These are phyloP conservation scores for Caretta caretta DNA, from an alignment of 2,113 vertebrate genomes.

Conservation along the genomic window DNA sequence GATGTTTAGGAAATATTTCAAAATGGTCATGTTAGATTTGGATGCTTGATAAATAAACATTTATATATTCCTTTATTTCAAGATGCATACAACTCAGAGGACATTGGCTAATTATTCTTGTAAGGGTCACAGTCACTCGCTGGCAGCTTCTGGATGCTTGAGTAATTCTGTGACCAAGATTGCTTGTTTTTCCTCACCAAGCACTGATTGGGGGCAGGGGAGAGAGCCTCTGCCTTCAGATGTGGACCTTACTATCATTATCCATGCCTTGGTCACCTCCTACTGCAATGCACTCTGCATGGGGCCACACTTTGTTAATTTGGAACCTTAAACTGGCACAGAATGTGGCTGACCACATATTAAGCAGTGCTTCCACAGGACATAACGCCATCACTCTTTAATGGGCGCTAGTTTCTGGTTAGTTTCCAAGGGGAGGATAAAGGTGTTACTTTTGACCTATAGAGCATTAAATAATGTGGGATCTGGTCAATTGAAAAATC, in stretches of 20 bases:
- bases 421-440: background rate
- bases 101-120: background rate
- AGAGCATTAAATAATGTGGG: background rate
- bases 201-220: background rate
- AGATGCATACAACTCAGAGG: background rate
- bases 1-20: background rate
- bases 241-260: background rate
- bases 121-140: background rate
- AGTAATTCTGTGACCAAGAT: background rate
- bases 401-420: fast-evolving
- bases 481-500: background rate
- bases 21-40: background rate
- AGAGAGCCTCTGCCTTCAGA: background rate
- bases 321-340: fast-evolving
- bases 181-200: fast-evolving
- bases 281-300: background rate
- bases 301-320: background rate
- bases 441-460: background rate
- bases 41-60: background rate
- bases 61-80: background rate
- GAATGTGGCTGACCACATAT: background rate
- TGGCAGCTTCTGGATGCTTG: background rate
- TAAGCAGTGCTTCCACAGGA: background rate
- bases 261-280: background rate
- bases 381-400: fast-evolving